Conservation (phyloP, 2,797 vertebrate genomes). For the Apodemus agrarius region DNA sequence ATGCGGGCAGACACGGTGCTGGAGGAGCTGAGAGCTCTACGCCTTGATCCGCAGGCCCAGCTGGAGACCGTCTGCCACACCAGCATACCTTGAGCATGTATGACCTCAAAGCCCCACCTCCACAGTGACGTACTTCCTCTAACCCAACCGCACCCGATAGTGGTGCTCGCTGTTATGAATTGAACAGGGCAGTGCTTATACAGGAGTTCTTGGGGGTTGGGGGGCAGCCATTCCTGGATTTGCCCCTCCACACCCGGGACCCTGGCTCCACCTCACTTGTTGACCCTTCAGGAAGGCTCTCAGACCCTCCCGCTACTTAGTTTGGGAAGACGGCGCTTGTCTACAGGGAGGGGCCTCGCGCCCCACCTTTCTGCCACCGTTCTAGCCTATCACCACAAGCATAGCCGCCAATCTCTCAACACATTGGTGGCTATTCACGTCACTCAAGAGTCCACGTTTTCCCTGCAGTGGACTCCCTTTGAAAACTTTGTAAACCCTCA, state of each 20-base stretch:
- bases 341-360: rapidly evolving
- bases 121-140: not conserved
- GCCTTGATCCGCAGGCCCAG: not conserved
- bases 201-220: not conserved
- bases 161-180: not conserved
- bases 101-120: not conserved
- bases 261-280: not conserved
- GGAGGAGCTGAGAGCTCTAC: not conserved
- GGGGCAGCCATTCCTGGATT: not conserved
- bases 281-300: not conserved
- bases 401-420: rapidly evolving
- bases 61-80: not conserved
- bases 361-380: not conserved
- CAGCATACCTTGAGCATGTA: not conserved
- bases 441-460: not conserved
- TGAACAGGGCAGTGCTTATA: not conserved
- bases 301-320: not conserved
- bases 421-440: no score
- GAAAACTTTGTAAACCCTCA: not conserved
- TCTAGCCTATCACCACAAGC: not conserved
- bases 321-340: not conserved
- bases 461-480: not conserved
- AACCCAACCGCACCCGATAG: not conserved
- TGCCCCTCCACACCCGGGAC: not conserved
- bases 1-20: not conserved